phyloP scores from a whole-genome alignment of 2,113 vertebrate species.

The Galemys pyrenaicus region DNA sequence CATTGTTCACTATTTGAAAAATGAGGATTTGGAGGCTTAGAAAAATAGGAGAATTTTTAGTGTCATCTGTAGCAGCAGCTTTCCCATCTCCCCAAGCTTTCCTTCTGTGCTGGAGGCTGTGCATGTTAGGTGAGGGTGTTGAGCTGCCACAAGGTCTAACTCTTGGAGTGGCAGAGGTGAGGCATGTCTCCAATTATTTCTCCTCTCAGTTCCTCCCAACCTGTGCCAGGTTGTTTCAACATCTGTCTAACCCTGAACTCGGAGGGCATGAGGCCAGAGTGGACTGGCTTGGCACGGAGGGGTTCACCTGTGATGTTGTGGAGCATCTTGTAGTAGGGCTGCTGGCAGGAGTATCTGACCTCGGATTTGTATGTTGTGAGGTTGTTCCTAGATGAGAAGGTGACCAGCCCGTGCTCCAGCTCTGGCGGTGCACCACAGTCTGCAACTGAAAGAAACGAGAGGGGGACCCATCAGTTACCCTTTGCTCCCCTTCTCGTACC shows the following conservation, averaged over 20 bases:
- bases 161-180: background rate
- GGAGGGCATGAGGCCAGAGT: accelerated
- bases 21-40: background rate
- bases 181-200: background rate
- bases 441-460: slow-evolving; percentile 87
- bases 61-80: background rate
- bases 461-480: background rate
- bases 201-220: background rate
- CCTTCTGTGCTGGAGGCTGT: background rate
- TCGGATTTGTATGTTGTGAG: slow-evolving; percentile 90
- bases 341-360: slow-evolving; percentile 89
- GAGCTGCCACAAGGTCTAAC: background rate
- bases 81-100: background rate
- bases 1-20: background rate
- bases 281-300: too few species aligned
- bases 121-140: background rate
- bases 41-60: background rate
- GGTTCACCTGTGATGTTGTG: slow-evolving; percentile 87
- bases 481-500: background rate
- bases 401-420: slow-evolving; percentile 86
- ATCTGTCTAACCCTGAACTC: too few species aligned
- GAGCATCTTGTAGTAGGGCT: slow-evolving; percentile 84
- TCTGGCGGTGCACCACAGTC: slow-evolving; percentile 89
- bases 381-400: slow-evolving; percentile 89
- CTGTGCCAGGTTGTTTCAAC: background rate